Base-by-base conservation (phyloP, 2,888 invertebrate genomes). In the Hypsopygia costalis region DNA sequence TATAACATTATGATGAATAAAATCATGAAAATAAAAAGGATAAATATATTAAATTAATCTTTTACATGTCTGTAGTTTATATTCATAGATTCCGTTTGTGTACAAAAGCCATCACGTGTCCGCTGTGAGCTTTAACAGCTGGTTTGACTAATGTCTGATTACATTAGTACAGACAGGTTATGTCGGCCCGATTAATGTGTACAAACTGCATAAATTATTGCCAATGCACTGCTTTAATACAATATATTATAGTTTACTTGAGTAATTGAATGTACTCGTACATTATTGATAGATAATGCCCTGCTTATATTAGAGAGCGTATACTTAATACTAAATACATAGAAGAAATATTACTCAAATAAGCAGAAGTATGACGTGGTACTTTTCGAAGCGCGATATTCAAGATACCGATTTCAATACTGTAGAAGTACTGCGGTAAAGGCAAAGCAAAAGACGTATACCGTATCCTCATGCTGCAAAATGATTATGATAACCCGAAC, bases 121-220 rank as follows among this genome's bases (percentile, higher is more conserved):
- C 25, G n/a, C 25, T 6, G 25, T n/a, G 25, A 25, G 33, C 32
- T 43, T 46, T 48, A 52, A 49, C 54, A 61, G 52, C 54, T 58
- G 46, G 58, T 60, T 67, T 69, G 63, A 68, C 58, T 69, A 67
- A 75, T 66, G 58, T 55, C 44, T 52, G 51, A 49, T 47, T 52
- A 55, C 57, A 58, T 60, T 59, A 57, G 41, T 58, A 60, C 51
- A 36, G 55, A 55, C 58, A 62, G 59, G 59, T 68, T 62, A 66
- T 67, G 58, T 54, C 49, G 41, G 36, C 34, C 46, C 66, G 55
- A 73, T 66, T 70, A 70, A 68, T 71, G 64, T 65, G 49, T 56
- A 62, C 69, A 62, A 62, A 64, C 63, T 66, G 63, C 64, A 69
- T 72, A 62, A 67, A 63, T 68, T 56, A 71, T 68, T 51, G 52